These are phyloP conservation scores for Lampris megalopsis DNA, from an alignment of 2,113 vertebrate genomes.

Conservation along the genomic window DNA sequence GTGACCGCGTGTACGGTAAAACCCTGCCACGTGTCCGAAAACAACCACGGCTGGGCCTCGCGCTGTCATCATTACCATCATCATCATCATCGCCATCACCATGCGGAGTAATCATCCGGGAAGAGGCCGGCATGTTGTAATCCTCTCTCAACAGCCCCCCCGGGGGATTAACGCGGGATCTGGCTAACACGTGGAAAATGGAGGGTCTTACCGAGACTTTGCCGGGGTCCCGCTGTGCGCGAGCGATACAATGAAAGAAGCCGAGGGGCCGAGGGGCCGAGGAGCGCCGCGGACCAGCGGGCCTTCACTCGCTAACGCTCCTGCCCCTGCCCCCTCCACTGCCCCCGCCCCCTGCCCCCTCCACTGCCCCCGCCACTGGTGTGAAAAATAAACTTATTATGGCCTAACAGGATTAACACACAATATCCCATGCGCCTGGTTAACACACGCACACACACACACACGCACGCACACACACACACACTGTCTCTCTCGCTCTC, in stretches of 20 bases:
- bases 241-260: constrained; percentile 43
- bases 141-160: constrained; percentile 59
- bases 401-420: constrained; percentile 59
- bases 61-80: constrained; percentile 54
- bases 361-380: constrained; percentile 29
- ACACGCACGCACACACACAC: background rate
- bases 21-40: constrained; percentile 17
- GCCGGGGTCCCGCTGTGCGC: constrained; percentile 61
- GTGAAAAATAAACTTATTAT: constrained; percentile 51
- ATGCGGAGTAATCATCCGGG: constrained; percentile 14
- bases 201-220: constrained; percentile 61
- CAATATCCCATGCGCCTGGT: constrained; percentile 26
- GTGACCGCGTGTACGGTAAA: constrained; percentile 15
- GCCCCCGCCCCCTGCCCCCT: background rate
- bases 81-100: constrained; percentile 27
- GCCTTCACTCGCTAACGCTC: constrained; percentile 28
- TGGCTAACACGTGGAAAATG: constrained; percentile 61
- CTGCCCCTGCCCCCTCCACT: background rate
- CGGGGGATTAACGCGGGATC: constrained; percentile 54
- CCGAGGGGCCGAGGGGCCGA: constrained; percentile 9
- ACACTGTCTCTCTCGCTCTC: no score
- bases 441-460: constrained; percentile 9
- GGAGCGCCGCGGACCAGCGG: constrained; percentile 21
- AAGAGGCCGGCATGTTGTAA: constrained; percentile 48
- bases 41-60: background rate